Base-by-base conservation (phyloP, 2,113 vertebrate genomes). In the Setophaga petechia region DNA sequence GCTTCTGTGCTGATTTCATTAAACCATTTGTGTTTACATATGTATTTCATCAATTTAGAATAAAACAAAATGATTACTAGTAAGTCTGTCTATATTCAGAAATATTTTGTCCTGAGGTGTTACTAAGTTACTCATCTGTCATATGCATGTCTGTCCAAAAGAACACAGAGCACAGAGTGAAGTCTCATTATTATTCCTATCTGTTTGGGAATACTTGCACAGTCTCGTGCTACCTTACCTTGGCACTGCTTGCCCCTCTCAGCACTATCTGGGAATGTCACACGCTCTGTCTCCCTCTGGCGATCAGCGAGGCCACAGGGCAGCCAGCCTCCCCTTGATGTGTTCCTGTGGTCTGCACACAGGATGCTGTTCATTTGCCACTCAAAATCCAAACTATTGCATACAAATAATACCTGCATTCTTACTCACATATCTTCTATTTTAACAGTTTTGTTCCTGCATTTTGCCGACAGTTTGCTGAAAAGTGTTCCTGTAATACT, bases 271-370 rank as follows among this genome's bases (percentile, higher is more conserved):
- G 7, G 37, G 15, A 58, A 97, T 95, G 62, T 54, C 55, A 71
- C 83, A 91, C 52, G 1, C 97, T 97, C 94, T 98, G 98, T 97
- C 98, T 98, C 98, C 98, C 97, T 94, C 98, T 97, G 95, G 91
- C 93, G 97, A 95, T 89, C 71, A 39, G 4, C 5, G 5, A 47
- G 33, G 33, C 78, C 33, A 11, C 59, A 31, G 3, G 5, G 51
- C 90, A 62, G 49, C 1, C 5, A 7, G 51, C 20, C 15, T 27
- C 44, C 31, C 74, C 1, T 0, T 0, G 33, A 33, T 21, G 12
- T 7, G 6, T 18, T 68, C 12, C 30, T 28, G 25, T 4, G 27
- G 12, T 69, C 43, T 24, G 14, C 15, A 9, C 0, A 1, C 21
- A 23, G 24, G 3, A 12, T 15, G 5, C 35, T 8, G 2, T 5